phyloP scores from a whole-genome alignment of 1,140 invertebrate species.

The Saxidomus purpurata region DNA sequence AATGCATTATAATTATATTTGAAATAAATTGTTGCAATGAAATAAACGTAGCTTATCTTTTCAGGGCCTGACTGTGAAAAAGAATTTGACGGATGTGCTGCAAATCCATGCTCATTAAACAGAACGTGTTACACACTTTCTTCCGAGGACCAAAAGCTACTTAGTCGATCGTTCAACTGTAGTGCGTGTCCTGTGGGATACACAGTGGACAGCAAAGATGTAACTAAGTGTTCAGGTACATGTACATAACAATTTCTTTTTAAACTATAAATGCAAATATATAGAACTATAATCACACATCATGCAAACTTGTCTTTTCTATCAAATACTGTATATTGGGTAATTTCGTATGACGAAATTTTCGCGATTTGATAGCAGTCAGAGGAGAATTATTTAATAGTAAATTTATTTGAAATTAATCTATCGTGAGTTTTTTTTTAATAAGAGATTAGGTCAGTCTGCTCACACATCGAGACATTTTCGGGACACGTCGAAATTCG shows the following conservation, averaged over 20 bases:
- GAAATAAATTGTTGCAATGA: too few relatives aligned
- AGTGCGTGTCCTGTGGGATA: slow-evolving; percentile 30
- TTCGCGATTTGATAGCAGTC: too few relatives aligned
- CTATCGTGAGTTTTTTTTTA: too few relatives aligned
- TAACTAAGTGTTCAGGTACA: slow-evolving; percentile 5
- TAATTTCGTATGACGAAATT: too few relatives aligned
- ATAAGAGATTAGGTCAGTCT: too few relatives aligned
- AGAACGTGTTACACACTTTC: slow-evolving; percentile 2
- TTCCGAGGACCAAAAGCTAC: not conserved
- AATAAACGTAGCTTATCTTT: not conserved
- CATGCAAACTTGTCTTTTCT: not conserved
- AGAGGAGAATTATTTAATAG: too few relatives aligned
- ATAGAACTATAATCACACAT: not conserved
- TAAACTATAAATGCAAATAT: not conserved
- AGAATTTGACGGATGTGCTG: slow-evolving; percentile 34
- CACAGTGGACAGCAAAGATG: not conserved
- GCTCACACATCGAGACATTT: too few relatives aligned
- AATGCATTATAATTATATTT: too few relatives aligned
- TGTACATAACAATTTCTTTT: too few relatives aligned
- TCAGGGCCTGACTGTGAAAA: slow-evolving; percentile 42
- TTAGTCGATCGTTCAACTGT: not conserved
- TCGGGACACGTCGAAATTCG: too few relatives aligned
- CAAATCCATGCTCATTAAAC: slow-evolving; percentile 10
- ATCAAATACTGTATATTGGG: too few relatives aligned
- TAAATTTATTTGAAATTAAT: too few relatives aligned